Base-by-base conservation (phyloP, 2,113 vertebrate species). In the Ibidorhyncha struthersii region DNA sequence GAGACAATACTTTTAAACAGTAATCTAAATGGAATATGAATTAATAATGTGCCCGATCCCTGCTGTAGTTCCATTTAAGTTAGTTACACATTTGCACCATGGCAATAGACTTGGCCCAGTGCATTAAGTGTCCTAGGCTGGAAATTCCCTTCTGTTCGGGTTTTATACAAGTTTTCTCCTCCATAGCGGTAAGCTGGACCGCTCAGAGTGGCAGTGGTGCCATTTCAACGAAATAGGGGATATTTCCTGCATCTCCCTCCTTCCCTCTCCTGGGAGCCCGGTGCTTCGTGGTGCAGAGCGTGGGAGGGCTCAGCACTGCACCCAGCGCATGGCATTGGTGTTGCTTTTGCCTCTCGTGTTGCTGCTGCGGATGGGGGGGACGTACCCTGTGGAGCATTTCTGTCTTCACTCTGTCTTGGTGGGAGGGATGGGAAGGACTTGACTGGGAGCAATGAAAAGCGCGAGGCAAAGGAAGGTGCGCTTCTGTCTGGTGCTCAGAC, bases 211-310 rank as follows among this genome's bases (percentile, higher is more conserved):
- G 41, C 12, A 58, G 6, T 9, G 43, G 5, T 81, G 61, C 29
- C 1, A 0, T 34, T 58, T 52, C 49, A 13, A 17, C 1, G 2
- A 14, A 81, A 43, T 10, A 29, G 40, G 55, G 62, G 23, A 11
- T 52, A 25, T 29, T 80, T 77, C 43, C 52, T 1, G 0, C 49
- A 63, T n/a, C 32, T 83, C 50, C 66, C 10, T 27, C n/a, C 29
- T 27, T n/a, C 36, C 11, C 29, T 67, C 15, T 56, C 17, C 40
- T 27, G 50, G 50, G 7, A 50, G 38, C 25, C 55, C 1, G 1
- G 1, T 27, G 19, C 52, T 45, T 29, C 1, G 2, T 32, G 63
- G 53, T 0, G 4, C 11, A 53, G 18, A 41, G 43, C 1, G 0
- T 8, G 43, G 43, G 11, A 58, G 17, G 41, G 69, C 82, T 66